Percentiles rank a stretch among this genome's conserved stretches.
phyloP scores from a whole-genome alignment of 2,113 vertebrate genomes.

The Ploceus nigricollis region DNA sequence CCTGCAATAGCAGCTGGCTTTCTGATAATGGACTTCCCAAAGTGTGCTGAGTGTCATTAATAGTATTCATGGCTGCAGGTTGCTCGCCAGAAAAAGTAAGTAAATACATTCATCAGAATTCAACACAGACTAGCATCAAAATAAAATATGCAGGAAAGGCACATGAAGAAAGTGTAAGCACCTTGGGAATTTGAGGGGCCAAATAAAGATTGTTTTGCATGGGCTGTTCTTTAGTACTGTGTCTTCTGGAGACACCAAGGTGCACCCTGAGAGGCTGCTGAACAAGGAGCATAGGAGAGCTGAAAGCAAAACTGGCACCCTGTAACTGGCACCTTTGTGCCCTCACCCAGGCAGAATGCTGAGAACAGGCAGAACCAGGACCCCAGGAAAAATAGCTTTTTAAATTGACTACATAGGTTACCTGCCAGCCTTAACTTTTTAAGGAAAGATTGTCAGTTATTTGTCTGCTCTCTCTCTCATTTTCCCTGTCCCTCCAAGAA shows the following conservation, averaged over 20 bases:
- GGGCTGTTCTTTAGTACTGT: not conserved
- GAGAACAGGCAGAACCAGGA: not conserved
- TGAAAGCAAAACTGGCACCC: not conserved
- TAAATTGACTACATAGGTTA: not conserved
- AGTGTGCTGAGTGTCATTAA: constrained; percentile 20
- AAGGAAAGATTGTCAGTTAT: not conserved
- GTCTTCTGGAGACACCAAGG: not conserved
- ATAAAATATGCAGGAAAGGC: not conserved
- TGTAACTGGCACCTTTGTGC: not conserved
- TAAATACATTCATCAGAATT: constrained; percentile 46
- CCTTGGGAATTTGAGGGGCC: not conserved
- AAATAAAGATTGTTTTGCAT: not conserved
- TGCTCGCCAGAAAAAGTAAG: constrained; percentile 16
- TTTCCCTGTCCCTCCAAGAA: not conserved
- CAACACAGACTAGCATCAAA: not conserved
- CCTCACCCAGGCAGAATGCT: not conserved
- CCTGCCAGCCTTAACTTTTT: not conserved
- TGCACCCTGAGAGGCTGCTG: not conserved
- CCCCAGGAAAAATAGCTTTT: not conserved
- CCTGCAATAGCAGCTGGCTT: constrained; percentile 40
- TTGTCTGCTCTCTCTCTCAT: not conserved
- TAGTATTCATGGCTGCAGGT: constrained; percentile 26
- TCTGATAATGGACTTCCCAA: constrained; percentile 26
- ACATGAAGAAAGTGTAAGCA: not conserved
- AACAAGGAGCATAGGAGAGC: not conserved